Evolutionary conservation across 2,888 invertebrate genomes (phyloP), one percentile per base, ranked within the genome.

Genomic region (Leucophora obtusa): DNA sequence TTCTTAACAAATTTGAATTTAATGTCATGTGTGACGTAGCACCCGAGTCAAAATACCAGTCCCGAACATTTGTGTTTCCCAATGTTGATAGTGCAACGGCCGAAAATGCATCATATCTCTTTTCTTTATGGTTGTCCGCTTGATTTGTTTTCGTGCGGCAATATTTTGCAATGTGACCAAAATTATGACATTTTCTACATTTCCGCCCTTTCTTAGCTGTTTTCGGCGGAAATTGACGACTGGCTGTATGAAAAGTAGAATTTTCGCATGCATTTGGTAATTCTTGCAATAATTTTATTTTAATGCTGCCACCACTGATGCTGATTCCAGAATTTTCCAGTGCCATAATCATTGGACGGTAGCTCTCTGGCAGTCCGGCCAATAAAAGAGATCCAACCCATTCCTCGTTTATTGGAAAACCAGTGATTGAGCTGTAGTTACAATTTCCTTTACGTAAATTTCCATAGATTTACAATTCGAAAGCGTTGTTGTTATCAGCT

Each of bases 301-400:
- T 78, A 4, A 82, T 82, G 6, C 50, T 54, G 28, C 78, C 82
- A 10, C 79, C 82, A 21, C 47, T 79, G 35, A 79, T 84, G n/a
- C 63, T 17, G 0, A 77, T 83, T 69, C 86, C 86, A 24, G 82
- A 85, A 58, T 82, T 85, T n/a, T 83, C 83, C 9, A 83, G 68
- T 1, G 76, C 83, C 80, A 83, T 82, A 18, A 87, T 86, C 83
- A 88, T 86, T 7, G 86, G 86, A 21, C 79, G 75, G 60, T 85
- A 86, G 24, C 83, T 79, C 24, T 87, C 84, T 11, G 85, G 83
- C 17, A 87, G 60, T 24, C 86, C 85, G 15, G 79, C 80, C 53
- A 80, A 43, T 70, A 82, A 38, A 28, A 79, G 56, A 4, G 79
- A 68, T 43, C 69, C 77, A 74, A 43, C 21, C 77, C 82, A 77